Conservation (phyloP, 2,113 vertebrate species). For the Camelus dromedarius region DNA sequence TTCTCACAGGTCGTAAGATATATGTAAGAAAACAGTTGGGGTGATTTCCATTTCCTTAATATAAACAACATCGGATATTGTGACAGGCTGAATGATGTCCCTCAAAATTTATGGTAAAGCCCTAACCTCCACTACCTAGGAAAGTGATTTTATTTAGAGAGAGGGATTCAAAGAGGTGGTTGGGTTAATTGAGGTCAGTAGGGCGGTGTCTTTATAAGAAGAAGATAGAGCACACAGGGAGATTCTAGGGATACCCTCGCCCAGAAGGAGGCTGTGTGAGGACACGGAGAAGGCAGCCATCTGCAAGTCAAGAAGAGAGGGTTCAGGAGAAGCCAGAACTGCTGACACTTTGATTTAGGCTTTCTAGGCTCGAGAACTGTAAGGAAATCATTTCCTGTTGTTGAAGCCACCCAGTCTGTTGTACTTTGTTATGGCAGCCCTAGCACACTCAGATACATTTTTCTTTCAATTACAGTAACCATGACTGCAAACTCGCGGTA, state of each 20-base stretch:
- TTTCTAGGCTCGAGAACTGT: background rate
- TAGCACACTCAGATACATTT: background rate
- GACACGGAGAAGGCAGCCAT: too few species aligned
- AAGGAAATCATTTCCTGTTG: background rate
- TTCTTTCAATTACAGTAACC: background rate
- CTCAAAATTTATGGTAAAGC: background rate
- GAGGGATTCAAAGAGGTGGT: background rate
- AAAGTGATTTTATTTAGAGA: background rate
- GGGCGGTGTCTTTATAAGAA: background rate
- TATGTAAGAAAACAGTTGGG: background rate
- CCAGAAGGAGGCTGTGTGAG: background rate
- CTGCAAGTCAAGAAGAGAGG: background rate
- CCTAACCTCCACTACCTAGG: background rate
- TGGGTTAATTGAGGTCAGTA: background rate
- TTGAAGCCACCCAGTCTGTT: background rate
- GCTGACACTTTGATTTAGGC: rapidly evolving
- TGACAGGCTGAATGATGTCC: background rate
- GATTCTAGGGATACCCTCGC: rapidly evolving
- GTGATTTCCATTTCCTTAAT: background rate
- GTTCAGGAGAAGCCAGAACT: background rate
- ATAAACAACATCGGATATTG: background rate
- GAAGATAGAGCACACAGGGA: background rate
- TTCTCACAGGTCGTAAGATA: background rate
- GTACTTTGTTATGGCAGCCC: background rate
- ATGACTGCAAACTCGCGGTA: background rate